These are phyloP conservation scores for Peromyscus polionotus DNA, from an alignment of 2,113 vertebrate species.

Conservation along the genomic window DNA sequence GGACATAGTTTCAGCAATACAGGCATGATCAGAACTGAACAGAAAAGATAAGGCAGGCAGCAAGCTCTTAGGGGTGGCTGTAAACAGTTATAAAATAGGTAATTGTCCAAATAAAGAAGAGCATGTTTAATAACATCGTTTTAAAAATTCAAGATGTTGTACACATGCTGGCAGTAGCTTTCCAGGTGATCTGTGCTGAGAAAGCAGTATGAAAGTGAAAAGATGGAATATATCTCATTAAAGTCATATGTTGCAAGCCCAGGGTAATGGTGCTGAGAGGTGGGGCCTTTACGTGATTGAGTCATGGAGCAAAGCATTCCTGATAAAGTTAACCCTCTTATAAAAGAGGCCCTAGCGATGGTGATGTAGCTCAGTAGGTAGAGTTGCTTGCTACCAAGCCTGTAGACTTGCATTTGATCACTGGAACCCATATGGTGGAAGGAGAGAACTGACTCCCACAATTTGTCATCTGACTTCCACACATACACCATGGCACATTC, in stretches of 20 bases:
- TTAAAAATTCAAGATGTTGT: not conserved
- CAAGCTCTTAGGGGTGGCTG: not conserved
- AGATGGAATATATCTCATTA: not conserved
- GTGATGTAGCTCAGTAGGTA: not conserved
- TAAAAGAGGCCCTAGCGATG: not conserved
- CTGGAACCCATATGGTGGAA: too few species aligned
- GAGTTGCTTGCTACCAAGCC: not conserved
- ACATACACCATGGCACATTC: too few species aligned
- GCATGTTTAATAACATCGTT: not conserved
- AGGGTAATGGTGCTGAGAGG: not conserved
- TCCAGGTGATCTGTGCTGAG: slow-evolving; percentile 6
- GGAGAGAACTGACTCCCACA: not conserved
- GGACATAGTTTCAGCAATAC: not conserved
- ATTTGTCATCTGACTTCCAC: not conserved
- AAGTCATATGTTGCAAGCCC: not conserved
- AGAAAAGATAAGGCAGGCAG: not conserved
- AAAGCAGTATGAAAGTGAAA: not conserved
- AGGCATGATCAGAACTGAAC: not conserved
- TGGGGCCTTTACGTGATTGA: not conserved
- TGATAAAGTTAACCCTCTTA: not conserved
- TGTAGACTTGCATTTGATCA: not conserved
- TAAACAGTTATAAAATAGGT: not conserved
- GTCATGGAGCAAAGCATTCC: not conserved
- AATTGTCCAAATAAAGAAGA: not conserved
- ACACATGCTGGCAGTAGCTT: not conserved